Evolutionary conservation across 1,140 invertebrate species (phyloP).

Genomic region (Theocolax elegans): DNA sequence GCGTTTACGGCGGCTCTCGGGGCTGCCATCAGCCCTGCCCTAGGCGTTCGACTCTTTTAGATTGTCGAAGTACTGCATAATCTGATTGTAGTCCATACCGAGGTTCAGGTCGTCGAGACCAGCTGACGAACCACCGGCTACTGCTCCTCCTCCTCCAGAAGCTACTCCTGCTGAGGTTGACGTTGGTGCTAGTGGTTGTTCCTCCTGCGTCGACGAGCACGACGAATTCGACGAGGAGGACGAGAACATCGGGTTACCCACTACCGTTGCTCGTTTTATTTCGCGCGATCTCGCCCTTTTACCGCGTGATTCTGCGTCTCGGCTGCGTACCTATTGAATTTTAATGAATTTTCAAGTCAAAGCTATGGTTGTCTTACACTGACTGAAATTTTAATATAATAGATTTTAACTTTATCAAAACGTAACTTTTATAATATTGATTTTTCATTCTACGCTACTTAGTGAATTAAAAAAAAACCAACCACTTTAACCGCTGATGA

Average conservation of each 20-base stretch:
- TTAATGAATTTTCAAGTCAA: no score
- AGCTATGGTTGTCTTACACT: no score
- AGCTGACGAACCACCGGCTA: slow-evolving; percentile 55
- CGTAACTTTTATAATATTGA: no score
- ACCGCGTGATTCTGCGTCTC: slow-evolving; percentile 39
- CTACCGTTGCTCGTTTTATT: slow-evolving; percentile 84
- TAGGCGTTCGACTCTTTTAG: slow-evolving; percentile 80
- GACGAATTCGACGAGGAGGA: slow-evolving; percentile 58
- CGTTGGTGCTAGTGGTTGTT: background rate
- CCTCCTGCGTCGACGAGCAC: slow-evolving; percentile 49
- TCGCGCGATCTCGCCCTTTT: slow-evolving; percentile 65
- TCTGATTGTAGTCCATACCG: slow-evolving; percentile 96
- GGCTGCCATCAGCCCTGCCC: slow-evolving; percentile 45
- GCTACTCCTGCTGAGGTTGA: no score
- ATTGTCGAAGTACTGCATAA: slow-evolving; percentile 98
- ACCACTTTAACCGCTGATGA: no score
- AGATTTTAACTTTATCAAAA: no score
- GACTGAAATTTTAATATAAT: no score
- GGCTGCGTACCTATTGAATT: slow-evolving; percentile 34
- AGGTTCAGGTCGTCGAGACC: slow-evolving; percentile 82
- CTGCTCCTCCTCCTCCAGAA: no score
- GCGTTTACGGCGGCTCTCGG: slow-evolving; percentile 13
- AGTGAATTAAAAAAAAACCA: no score
- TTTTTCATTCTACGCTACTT: no score
- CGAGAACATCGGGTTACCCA: slow-evolving; percentile 88